Conservation (phyloP, 2,888 invertebrate genomes). For the Anarsia innoxiella region DNA sequence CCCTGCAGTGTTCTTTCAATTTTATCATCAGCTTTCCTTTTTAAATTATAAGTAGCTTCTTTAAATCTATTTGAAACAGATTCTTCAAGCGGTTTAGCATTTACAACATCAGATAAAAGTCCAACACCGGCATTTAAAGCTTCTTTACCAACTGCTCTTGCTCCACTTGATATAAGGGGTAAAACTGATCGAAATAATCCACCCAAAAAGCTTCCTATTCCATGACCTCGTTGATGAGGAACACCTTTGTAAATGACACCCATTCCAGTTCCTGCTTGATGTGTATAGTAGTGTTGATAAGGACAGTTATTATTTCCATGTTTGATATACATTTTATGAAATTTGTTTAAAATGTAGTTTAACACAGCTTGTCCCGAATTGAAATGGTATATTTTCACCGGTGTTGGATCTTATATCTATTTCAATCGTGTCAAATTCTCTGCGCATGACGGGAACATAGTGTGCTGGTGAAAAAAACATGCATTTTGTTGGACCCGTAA, state of each 20-base stretch:
- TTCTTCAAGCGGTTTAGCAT: slow-evolving; percentile 13
- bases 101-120: no score
- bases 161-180: slow-evolving; percentile 23
- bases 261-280: no score
- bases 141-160: slow-evolving; percentile 22
- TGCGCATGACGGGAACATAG: slow-evolving; percentile 24
- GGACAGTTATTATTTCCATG: slow-evolving; percentile 18
- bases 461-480: slow-evolving; percentile 22
- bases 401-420: slow-evolving; percentile 30
- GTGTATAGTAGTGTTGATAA: slow-evolving; percentile 21
- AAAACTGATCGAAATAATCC: slow-evolving; percentile 25
- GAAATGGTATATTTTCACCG: slow-evolving; percentile 24
- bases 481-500: slow-evolving; percentile 25
- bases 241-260: slow-evolving; percentile 25
- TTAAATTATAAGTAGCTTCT: slow-evolving; percentile 18
- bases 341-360: slow-evolving; percentile 26
- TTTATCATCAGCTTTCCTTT: slow-evolving; percentile 22
- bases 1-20: slow-evolving; percentile 21
- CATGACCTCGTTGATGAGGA: slow-evolving; percentile 19
- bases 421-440: slow-evolving; percentile 27
- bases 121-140: slow-evolving; percentile 23
- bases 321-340: slow-evolving; percentile 21
- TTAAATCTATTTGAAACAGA: slow-evolving; percentile 17
- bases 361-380: slow-evolving; percentile 26
- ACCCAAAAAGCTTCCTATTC: slow-evolving; percentile 20